Base-by-base conservation (phyloP, 2,888 invertebrate genomes). In the Ormyrus pomaceus region DNA sequence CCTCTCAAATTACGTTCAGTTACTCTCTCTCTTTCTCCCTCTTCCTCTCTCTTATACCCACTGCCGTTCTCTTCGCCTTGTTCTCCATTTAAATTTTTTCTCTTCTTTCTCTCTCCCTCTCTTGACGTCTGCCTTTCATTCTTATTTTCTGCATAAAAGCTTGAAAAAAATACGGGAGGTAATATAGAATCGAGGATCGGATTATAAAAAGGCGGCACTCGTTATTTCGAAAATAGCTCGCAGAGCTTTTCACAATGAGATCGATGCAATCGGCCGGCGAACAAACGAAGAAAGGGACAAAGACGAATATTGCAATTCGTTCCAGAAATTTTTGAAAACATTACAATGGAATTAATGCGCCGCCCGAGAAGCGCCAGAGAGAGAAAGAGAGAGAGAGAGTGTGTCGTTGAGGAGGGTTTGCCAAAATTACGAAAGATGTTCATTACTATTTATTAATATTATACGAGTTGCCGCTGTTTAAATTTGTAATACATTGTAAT, bases 1-100 rank as follows among this genome's bases (percentile, higher is more conserved):
- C 86, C 88, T 90, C 90, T 90, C 90, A 88, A 87, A 88, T 90
- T 90, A 90, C 90, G 87, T 84, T 83, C 84, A 84, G 87, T 87
- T 88, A 87, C 87, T 34, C 70, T 61, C 77, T 64, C 56, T 58
- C 82, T 58, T 65, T 72, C 50, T 74, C 71, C 55, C 70, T 79
- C 73, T 83, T 72, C 77, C 76, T 59, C 68, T 58, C 75, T 55
- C 58, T 61, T 34, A 34, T 34, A 34, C 34, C 34, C 34, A 34
- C 34, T 34, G 34, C 34, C 61, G 19, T 77, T 78, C 68, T 62
- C 68, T 68, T 69, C 62, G 48, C 76, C 56, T 69, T 56, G 46
- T 69, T 69, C 46, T 55, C 56, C 51, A 51, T 46, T 69, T 69
- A 34, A 81, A 68, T 34, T 34, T 34, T 34, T 51, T 64, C 62